phyloP scores from a whole-genome alignment of 1,140 invertebrate species.

The Brachionus rubens region DNA sequence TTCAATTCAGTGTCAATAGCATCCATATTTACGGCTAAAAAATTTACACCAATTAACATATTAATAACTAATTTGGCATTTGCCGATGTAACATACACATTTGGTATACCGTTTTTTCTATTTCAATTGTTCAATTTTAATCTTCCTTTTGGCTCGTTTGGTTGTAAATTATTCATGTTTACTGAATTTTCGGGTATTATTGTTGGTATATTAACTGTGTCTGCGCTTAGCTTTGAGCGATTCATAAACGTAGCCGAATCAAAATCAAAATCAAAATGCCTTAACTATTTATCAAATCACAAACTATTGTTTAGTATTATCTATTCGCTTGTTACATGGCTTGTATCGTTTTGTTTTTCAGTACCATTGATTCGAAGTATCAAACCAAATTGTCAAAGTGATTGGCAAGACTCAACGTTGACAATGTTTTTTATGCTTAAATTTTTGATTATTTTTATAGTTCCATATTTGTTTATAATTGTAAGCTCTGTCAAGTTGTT shows the following conservation, averaged over 20 bases:
- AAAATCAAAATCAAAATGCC: neutral
- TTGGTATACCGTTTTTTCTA: neutral
- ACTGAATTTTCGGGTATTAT: neutral
- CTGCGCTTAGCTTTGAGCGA: neutral
- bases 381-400: neutral
- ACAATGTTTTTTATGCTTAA: neutral
- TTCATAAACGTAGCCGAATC: neutral
- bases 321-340: neutral
- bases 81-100: neutral
- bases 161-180: slow-evolving; percentile 8
- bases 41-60: neutral
- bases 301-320: neutral
- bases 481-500: neutral
- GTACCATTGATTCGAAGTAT: neutral
- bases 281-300: neutral
- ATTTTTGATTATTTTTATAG: neutral
- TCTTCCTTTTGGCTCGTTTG: neutral
- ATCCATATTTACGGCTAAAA: neutral
- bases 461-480: neutral
- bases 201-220: neutral
- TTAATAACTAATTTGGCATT: neutral
- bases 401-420: neutral
- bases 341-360: neutral
- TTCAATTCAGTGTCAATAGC: neutral
- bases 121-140: neutral